Evolutionary conservation across 2,113 vertebrate genomes (phyloP).

Genomic region (Sinosuthora webbiana): DNA sequence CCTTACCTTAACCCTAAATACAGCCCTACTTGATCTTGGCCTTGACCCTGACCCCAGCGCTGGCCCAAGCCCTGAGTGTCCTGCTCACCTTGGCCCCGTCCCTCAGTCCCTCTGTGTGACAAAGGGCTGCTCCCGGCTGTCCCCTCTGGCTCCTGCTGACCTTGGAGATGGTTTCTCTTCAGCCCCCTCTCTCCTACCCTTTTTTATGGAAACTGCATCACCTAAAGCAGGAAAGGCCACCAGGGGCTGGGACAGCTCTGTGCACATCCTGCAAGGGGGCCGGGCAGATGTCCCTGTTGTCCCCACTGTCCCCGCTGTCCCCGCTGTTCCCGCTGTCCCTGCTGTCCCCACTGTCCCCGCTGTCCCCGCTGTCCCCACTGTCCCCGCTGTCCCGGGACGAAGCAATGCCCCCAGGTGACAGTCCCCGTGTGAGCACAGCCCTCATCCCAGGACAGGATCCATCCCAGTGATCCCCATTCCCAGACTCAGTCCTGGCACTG

Average conservation of each 20-base stretch:
- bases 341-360: background rate
- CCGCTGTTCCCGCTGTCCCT: background rate
- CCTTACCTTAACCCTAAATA: background rate
- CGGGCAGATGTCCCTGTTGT: background rate
- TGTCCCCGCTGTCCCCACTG: no score
- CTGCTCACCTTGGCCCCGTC: background rate
- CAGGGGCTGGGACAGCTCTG: background rate
- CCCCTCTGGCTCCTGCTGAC: background rate
- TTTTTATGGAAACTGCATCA: fast-evolving
- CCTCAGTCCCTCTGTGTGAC: background rate
- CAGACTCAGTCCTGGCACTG: background rate
- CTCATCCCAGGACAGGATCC: background rate
- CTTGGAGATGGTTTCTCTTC: background rate
- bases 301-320: background rate
- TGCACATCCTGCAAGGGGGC: fast-evolving
- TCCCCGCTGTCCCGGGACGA: background rate
- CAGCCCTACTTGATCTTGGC: no score
- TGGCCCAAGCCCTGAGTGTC: background rate
- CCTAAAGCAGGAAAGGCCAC: background rate
- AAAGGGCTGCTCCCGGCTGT: background rate
- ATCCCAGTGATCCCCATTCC: fast-evolving
- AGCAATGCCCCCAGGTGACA: background rate
- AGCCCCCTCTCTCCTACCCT: background rate
- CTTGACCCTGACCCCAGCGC: background rate
- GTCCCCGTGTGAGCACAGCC: fast-evolving